Evolutionary conservation across 2,888 invertebrate genomes (phyloP).

Genomic region (Ennomos erosarius): DNA sequence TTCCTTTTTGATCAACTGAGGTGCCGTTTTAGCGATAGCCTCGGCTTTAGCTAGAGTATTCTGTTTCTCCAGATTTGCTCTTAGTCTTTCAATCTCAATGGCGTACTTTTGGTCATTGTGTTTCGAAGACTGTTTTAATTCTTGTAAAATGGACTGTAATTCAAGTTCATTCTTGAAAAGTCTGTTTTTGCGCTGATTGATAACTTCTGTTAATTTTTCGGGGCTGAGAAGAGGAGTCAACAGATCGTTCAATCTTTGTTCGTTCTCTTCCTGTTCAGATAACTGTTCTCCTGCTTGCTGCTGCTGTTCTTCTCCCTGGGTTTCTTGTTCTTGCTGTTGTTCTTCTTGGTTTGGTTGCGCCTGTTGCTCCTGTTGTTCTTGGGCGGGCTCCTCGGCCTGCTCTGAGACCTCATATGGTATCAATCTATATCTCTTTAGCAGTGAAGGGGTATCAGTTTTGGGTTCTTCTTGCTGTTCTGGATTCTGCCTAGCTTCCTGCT

Average conservation of each 20-base stretch:
- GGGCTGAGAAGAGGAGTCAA: slow-evolving; percentile 43
- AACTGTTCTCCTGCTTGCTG: slow-evolving; percentile 20
- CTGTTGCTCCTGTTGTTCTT: slow-evolving; percentile 31
- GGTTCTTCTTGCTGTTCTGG: slow-evolving; percentile 22
- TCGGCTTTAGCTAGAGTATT: slow-evolving; percentile 56
- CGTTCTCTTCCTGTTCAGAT: slow-evolving; percentile 24
- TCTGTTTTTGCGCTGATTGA: slow-evolving; percentile 43
- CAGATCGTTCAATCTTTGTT: slow-evolving; percentile 35
- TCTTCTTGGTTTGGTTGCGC: slow-evolving; percentile 21
- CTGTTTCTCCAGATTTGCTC: slow-evolving; percentile 54
- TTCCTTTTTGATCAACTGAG: slow-evolving; percentile 53
- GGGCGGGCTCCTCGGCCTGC: slow-evolving; percentile 21
- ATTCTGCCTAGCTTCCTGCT: slow-evolving; percentile 21
- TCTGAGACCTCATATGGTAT: slow-evolving; percentile 38
- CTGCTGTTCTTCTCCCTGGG: slow-evolving; percentile 14
- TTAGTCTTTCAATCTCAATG: slow-evolving; percentile 57
- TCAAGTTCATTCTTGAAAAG: slow-evolving; percentile 41
- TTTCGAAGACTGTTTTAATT: slow-evolving; percentile 57
- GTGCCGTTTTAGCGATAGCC: slow-evolving; percentile 52
- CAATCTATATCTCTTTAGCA: slow-evolving; percentile 27
- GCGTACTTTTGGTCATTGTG: slow-evolving; percentile 58
- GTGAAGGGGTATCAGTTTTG: slow-evolving; percentile 18
- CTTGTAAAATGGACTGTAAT: slow-evolving; percentile 43
- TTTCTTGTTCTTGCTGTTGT: slow-evolving; percentile 8
- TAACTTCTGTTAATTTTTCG: slow-evolving; percentile 40